Percentiles rank a stretch among this genome's conserved stretches.
Conservation (phyloP, 2,113 vertebrate species). For the Anthoscopus minutus region DNA sequence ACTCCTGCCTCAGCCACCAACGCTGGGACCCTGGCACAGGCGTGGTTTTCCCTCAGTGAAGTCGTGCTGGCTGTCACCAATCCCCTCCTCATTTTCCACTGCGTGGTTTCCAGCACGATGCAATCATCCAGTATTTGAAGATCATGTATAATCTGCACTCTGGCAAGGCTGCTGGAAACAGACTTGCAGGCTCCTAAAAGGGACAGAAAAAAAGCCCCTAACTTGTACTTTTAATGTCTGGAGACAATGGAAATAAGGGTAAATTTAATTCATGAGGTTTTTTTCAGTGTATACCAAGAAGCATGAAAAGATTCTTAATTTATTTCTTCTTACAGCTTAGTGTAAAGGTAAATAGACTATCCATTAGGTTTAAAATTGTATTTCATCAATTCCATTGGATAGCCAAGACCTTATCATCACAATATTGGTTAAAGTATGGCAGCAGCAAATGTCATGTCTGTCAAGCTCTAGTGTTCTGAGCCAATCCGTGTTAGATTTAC, state of each 20-base stretch:
- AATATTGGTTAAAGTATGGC: constrained; percentile 68
- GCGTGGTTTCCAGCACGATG: neutral
- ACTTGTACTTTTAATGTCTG: neutral
- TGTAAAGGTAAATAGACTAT: constrained; percentile 71
- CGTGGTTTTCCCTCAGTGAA: neutral
- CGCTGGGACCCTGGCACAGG: neutral
- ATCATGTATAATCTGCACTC: neutral
- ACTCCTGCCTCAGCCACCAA: accelerated
- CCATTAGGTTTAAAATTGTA: constrained; percentile 69
- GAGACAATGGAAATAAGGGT: neutral
- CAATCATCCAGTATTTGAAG: neutral
- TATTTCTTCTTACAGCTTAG: constrained; percentile 68
- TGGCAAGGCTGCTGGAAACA: neutral
- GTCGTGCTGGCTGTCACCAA: neutral
- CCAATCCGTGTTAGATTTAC: constrained; percentile 70
- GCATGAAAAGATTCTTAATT: constrained; percentile 56
- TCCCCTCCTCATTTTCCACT: neutral
- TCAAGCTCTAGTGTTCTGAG: constrained; percentile 63
- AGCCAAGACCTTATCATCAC: constrained; percentile 70
- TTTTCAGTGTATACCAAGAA: constrained; percentile 8
- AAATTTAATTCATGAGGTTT: constrained; percentile 52
- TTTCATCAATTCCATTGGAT: constrained; percentile 68
- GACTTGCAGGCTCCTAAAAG: neutral
- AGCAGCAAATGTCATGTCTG: constrained; percentile 74
- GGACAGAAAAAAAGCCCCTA: neutral